A percentile compares a stretch with the other conserved stretches of the same genome.
Conservation (phyloP, 2,888 invertebrate species). For the Ceraclea dissimilis region DNA sequence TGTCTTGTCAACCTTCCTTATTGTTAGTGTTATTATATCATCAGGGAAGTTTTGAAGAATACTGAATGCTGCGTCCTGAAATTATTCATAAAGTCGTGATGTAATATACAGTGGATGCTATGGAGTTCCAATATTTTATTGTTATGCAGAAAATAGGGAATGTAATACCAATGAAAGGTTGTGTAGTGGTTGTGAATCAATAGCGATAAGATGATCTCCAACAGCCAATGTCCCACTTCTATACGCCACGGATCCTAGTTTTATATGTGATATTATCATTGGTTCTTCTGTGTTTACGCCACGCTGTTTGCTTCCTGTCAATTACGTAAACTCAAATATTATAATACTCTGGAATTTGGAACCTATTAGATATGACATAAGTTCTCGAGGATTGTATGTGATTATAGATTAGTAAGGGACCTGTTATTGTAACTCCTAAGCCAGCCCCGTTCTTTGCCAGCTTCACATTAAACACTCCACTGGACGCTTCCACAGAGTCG, state of each 20-base stretch:
- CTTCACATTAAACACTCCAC: conserved; percentile 86
- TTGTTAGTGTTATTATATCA: conserved; percentile 49
- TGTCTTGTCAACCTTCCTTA: conserved; percentile 41
- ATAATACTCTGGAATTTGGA: background rate
- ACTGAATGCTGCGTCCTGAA: conserved; percentile 51
- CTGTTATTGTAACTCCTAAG: conserved; percentile 84
- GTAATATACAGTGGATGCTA: too few species aligned
- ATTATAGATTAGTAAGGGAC: conserved; percentile 37
- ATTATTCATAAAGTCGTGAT: too few species aligned
- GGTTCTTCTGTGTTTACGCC: conserved; percentile 57
- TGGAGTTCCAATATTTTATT: conserved; percentile 15
- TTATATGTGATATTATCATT: conserved; percentile 80
- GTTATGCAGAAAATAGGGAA: too few species aligned
- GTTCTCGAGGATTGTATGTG: background rate
- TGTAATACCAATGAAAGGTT: conserved; percentile 61
- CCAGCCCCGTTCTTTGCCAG: conserved; percentile 72
- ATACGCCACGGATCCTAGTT: conserved; percentile 85
- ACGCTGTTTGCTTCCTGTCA: conserved; percentile 43
- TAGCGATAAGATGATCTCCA: conserved; percentile 80
- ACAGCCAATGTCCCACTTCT: conserved; percentile 79
- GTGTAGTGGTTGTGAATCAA: conserved; percentile 76
- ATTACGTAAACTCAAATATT: too few species aligned
- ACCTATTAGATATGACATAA: background rate
- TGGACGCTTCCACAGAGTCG: conserved; percentile 83
- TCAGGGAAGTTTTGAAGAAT: conserved; percentile 55